These are phyloP conservation scores for Tetragnatha versicolor DNA, from an alignment of 1,140 invertebrate genomes.

Conservation along the genomic window DNA sequence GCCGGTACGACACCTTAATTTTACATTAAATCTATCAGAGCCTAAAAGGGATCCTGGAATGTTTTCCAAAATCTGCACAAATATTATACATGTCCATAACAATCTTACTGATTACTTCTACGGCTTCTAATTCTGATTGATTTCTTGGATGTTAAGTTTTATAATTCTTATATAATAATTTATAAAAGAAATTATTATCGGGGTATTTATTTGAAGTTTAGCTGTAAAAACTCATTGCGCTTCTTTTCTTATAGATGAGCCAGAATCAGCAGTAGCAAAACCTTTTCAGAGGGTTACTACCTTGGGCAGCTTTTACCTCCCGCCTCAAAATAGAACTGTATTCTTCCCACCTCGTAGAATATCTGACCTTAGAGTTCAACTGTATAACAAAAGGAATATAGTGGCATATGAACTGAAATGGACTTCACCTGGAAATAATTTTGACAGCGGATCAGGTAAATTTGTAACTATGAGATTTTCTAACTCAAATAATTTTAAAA, in stretches of 20 bases:
- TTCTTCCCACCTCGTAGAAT: slow-evolving; percentile 42
- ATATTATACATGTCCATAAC: too few species aligned
- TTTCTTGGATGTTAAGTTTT: neutral
- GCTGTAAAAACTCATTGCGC: neutral
- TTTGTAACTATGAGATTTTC: too few species aligned
- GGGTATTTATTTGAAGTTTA: neutral
- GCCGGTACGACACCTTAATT: too few species aligned
- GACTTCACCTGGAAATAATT: slow-evolving; percentile 56
- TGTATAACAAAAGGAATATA: neutral
- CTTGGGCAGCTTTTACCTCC: slow-evolving; percentile 14
- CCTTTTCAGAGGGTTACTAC: slow-evolving; percentile 4
- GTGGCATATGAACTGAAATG: slow-evolving; percentile 41
- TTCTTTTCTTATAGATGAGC: neutral
- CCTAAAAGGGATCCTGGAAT: too few species aligned
- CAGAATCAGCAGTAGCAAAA: neutral
- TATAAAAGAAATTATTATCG: neutral
- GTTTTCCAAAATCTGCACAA: too few species aligned
- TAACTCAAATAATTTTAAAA: too few species aligned
- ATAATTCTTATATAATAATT: neutral
- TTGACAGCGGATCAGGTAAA: slow-evolving; percentile 53
- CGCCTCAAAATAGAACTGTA: neutral
- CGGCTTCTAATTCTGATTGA: too few species aligned
- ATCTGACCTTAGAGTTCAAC: neutral
- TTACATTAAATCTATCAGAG: too few species aligned
- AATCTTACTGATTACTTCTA: too few species aligned